phyloP scores from a whole-genome alignment of 1,140 invertebrate genomes.

The Musca domestica region DNA sequence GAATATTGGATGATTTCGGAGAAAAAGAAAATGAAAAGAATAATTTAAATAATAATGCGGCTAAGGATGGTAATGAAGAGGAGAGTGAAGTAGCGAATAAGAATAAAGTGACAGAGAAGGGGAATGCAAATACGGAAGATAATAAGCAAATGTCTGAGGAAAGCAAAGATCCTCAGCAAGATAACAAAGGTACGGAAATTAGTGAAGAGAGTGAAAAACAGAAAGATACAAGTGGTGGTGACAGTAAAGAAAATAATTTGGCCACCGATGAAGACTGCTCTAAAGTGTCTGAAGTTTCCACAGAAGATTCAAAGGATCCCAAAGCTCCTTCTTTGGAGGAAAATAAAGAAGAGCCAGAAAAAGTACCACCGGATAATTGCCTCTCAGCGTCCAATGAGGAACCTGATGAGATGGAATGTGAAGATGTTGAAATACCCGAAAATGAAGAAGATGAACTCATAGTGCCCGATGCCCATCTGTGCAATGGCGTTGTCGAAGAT shows the following conservation, averaged over 20 bases:
- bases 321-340: not conserved
- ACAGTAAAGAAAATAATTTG: no score
- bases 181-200: no score
- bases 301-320: not conserved
- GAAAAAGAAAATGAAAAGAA: no score
- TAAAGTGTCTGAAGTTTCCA: no score
- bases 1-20: no score
- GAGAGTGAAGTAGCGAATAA: no score
- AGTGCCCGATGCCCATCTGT: constrained; percentile 15
- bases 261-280: no score
- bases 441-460: constrained; percentile 24
- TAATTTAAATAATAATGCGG: no score
- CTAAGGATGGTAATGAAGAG: no score
- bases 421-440: constrained; percentile 18
- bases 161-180: not conserved
- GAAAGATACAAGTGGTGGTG: no score
- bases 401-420: constrained; percentile 13
- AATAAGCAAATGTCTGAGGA: not conserved
- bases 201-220: no score
- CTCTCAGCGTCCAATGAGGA: not conserved
- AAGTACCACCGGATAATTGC: not conserved
- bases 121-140: not conserved
- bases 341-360: not conserved
- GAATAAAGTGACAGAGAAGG: no score
- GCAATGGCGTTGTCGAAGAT: not conserved